Evolutionary conservation across 2,113 vertebrate genomes (phyloP).

Genomic region (Pelecanus crispus): DNA sequence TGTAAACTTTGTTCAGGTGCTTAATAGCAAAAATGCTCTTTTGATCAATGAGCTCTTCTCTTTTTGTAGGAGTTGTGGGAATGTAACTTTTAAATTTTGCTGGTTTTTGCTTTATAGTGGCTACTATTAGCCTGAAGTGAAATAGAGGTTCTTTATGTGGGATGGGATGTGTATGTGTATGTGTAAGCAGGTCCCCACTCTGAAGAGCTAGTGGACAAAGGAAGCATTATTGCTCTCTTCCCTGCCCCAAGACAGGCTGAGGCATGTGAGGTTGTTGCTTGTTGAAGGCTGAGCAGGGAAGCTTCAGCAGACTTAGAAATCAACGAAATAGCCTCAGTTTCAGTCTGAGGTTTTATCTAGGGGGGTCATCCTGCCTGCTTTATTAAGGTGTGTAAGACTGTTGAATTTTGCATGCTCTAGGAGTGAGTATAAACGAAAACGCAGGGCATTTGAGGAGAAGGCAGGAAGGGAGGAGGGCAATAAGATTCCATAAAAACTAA

Average conservation of each 20-base stretch:
- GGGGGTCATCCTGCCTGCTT: background rate
- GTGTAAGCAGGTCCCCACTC: accelerated
- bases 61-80: background rate
- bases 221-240: background rate
- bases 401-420: background rate
- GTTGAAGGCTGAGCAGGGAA: background rate
- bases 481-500: background rate
- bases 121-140: background rate
- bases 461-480: background rate
- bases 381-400: background rate
- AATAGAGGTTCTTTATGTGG: background rate
- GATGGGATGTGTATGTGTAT: background rate
- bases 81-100: background rate
- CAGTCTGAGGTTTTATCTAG: background rate
- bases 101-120: background rate
- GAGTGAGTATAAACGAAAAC: background rate
- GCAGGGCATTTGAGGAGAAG: background rate
- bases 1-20: background rate
- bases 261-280: background rate
- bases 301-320: background rate
- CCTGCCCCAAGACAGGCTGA: background rate
- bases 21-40: background rate
- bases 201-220: background rate
- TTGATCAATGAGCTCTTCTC: background rate
- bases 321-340: background rate